These are phyloP conservation scores for Pelecanus crispus DNA, from an alignment of 2,113 vertebrate species.

Conservation along the genomic window DNA sequence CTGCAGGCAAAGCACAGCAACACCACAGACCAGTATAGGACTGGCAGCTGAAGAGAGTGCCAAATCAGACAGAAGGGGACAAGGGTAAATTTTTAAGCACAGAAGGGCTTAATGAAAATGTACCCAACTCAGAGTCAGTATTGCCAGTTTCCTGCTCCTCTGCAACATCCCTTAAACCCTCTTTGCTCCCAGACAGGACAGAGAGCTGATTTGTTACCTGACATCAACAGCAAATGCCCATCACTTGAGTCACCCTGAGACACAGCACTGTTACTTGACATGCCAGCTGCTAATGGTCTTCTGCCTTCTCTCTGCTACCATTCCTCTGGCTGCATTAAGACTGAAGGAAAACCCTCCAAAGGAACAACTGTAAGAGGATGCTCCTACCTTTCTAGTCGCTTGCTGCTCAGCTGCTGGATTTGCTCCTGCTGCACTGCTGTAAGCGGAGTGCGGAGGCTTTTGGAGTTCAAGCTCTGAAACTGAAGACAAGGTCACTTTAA, in stretches of 20 bases:
- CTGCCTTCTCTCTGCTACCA: background rate
- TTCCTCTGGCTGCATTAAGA: background rate
- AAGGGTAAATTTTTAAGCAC: background rate
- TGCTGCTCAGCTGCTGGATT: constrained; percentile 79
- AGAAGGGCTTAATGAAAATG: background rate
- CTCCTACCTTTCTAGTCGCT: constrained; percentile 81
- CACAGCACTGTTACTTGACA: background rate
- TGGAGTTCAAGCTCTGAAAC: constrained; percentile 78
- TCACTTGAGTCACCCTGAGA: background rate
- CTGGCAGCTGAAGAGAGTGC: background rate
- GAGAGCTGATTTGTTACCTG: background rate
- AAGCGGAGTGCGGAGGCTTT: constrained; percentile 61
- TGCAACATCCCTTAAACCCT: background rate
- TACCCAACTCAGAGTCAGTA: background rate
- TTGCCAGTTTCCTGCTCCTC: background rate
- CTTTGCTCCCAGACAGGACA: background rate
- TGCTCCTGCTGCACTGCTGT: constrained; percentile 70
- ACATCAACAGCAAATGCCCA: background rate
- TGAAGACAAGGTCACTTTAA: constrained; percentile 55
- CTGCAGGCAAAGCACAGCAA: background rate
- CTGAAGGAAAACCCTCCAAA: background rate
- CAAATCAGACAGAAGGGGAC: background rate
- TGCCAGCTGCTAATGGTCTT: background rate
- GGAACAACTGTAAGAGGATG: background rate
- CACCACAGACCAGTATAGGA: background rate